phyloP scores from a whole-genome alignment of 1,140 invertebrate genomes.

The Patella vulgata region DNA sequence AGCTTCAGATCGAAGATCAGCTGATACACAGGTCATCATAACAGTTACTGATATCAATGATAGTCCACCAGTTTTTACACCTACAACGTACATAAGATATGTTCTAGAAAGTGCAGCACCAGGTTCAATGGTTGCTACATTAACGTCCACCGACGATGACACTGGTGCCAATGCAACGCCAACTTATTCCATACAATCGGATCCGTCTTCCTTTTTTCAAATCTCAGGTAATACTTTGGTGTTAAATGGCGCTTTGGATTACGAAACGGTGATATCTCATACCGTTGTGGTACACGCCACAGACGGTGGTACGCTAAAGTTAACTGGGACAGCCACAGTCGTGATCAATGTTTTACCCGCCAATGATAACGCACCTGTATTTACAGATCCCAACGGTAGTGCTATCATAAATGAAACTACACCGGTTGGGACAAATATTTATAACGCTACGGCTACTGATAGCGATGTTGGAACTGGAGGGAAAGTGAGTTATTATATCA shows the following conservation, averaged over 20 bases:
- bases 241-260: slow-evolving; percentile 19
- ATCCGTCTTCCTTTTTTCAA: too few relatives aligned
- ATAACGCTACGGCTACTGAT: slow-evolving; percentile 38
- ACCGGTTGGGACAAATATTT: slow-evolving; percentile 19
- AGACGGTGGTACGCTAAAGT: slow-evolving; percentile 25
- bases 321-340: slow-evolving; percentile 26
- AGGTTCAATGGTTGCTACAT: slow-evolving; percentile 10
- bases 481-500: slow-evolving; percentile 37
- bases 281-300: slow-evolving; percentile 14
- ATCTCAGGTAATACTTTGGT: slow-evolving; percentile 8
- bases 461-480: slow-evolving; percentile 35
- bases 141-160: slow-evolving; percentile 24
- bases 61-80: slow-evolving; percentile 35
- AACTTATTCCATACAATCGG: slow-evolving; percentile 24
- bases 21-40: slow-evolving; percentile 15
- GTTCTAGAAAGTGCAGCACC: slow-evolving; percentile 17
- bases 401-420: slow-evolving; percentile 21
- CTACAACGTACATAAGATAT: neutral
- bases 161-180: slow-evolving; percentile 21
- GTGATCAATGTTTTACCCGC: slow-evolving; percentile 33
- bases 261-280: slow-evolving; percentile 19
- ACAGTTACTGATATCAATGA: slow-evolving; percentile 39
- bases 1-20: slow-evolving; percentile 8
- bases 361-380: slow-evolving; percentile 38
- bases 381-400: slow-evolving; percentile 14